Conservation (phyloP, 2,113 vertebrate genomes). For the Motacilla alba region DNA sequence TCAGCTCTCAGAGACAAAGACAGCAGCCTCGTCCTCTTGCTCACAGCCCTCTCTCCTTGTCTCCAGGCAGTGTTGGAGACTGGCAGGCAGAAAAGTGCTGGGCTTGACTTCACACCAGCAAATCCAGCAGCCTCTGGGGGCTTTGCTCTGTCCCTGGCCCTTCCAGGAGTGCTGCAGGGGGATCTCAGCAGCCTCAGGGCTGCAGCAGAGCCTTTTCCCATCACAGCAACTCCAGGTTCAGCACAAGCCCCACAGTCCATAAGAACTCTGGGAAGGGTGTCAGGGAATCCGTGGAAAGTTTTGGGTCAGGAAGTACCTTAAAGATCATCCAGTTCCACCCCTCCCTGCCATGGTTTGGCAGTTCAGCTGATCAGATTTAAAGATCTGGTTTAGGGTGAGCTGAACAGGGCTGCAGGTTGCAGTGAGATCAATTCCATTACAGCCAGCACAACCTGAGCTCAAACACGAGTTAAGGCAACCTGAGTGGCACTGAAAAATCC, state of each 20-base stretch:
- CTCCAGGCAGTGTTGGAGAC: neutral
- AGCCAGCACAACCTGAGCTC: neutral
- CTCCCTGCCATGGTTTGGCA: neutral
- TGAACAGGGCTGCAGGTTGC: neutral
- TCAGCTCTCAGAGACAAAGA: neutral
- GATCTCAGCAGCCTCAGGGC: neutral
- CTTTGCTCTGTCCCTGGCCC: neutral
- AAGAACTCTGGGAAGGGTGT: neutral
- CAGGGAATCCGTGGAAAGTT: neutral
- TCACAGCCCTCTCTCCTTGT: neutral
- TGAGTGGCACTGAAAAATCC: neutral
- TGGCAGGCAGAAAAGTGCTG: neutral
- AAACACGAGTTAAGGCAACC: neutral
- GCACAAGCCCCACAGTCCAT: neutral
- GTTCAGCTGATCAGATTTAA: neutral
- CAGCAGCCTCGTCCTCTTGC: neutral
- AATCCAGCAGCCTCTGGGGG: neutral
- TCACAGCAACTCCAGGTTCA: rapidly evolving
- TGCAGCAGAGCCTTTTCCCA: neutral
- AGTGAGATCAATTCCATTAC: neutral
- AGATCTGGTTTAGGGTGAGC: neutral
- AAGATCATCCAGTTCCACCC: neutral
- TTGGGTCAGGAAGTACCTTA: neutral
- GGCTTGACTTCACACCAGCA: neutral
- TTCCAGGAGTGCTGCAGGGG: neutral